Evolutionary conservation across 1,140 invertebrate species (phyloP).

Genomic region (Panagrolaimus sp.): DNA sequence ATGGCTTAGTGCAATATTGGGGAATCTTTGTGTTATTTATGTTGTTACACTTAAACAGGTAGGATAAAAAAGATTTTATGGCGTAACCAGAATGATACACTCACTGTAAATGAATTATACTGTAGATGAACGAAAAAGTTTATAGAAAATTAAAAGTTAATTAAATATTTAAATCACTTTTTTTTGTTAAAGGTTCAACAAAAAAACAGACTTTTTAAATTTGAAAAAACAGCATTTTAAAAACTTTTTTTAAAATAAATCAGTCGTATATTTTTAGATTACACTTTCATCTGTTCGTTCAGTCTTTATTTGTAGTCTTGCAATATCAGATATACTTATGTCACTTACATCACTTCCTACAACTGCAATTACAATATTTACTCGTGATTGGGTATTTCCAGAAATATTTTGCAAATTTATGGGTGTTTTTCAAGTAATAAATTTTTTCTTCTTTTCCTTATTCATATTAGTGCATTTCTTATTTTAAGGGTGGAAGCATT

Average conservation of each 20-base stretch:
- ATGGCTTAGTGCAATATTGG: conserved; percentile 50
- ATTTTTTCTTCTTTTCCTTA: conserved; percentile 13
- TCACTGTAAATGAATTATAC: too few relatives aligned
- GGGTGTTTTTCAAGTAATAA: conserved; percentile 52
- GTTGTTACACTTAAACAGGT: conserved; percentile 57
- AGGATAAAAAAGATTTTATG: not conserved
- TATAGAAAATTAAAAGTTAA: too few relatives aligned
- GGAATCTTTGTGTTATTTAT: conserved; percentile 53
- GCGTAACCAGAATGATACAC: too few relatives aligned
- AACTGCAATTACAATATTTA: conserved; percentile 55
- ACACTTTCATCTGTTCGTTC: conserved; percentile 51
- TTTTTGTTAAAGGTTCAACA: too few relatives aligned
- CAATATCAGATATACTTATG: conserved; percentile 52
- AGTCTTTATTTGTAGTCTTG: conserved; percentile 55
- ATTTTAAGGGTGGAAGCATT: conserved; percentile 55
- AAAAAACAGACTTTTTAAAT: too few relatives aligned
- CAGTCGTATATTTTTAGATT: conserved; percentile 50
- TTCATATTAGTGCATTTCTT: not conserved
- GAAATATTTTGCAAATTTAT: conserved; percentile 53
- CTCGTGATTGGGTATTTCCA: conserved; percentile 57
- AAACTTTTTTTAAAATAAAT: too few relatives aligned
- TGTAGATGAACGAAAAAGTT: too few relatives aligned
- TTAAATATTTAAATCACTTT: too few relatives aligned
- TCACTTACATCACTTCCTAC: conserved; percentile 51
- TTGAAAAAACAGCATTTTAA: too few relatives aligned